Conservation (phyloP, 2,888 invertebrate genomes). For the Drosophila setosimentum region DNA sequence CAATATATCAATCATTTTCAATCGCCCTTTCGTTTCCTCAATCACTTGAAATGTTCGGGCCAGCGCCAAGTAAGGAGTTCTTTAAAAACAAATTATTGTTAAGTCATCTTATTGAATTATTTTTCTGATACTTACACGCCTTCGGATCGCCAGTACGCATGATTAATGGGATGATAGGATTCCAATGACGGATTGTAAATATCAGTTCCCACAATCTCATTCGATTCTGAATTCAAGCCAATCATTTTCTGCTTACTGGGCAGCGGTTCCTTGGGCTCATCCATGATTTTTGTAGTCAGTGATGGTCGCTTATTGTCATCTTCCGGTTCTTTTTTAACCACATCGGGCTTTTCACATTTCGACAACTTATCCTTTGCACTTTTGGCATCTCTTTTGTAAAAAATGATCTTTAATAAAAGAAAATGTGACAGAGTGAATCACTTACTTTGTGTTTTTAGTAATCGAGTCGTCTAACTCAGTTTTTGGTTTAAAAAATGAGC, state of each 20-base stretch:
- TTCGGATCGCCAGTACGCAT: slow-evolving; percentile 92
- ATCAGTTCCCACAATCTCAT: slow-evolving; percentile 53
- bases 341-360: background rate
- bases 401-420: background rate
- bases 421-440: background rate
- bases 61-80: slow-evolving; percentile 96
- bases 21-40: slow-evolving; percentile 92
- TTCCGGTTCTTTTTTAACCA: background rate
- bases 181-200: slow-evolving; percentile 90
- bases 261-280: background rate
- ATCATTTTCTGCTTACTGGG: slow-evolving; percentile 30
- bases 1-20: slow-evolving; percentile 96
- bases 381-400: slow-evolving; percentile 9
- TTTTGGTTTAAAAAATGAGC: slow-evolving; percentile 70
- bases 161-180: slow-evolving; percentile 92
- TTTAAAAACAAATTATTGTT: slow-evolving; percentile 82
- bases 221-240: slow-evolving; percentile 26
- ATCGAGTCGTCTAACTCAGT: slow-evolving; percentile 15
- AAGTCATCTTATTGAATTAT: no score
- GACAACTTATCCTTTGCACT: background rate
- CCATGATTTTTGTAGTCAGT: background rate
- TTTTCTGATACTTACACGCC: slow-evolving; percentile 87
- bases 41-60: slow-evolving; percentile 96
- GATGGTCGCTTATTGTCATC: slow-evolving; percentile 16
- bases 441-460: slow-evolving; percentile 33